A percentile compares a stretch with the other conserved stretches of the same genome.
Evolutionary conservation across 2,113 vertebrate species (phyloP).

Genomic region (Empidonax alnorum): DNA sequence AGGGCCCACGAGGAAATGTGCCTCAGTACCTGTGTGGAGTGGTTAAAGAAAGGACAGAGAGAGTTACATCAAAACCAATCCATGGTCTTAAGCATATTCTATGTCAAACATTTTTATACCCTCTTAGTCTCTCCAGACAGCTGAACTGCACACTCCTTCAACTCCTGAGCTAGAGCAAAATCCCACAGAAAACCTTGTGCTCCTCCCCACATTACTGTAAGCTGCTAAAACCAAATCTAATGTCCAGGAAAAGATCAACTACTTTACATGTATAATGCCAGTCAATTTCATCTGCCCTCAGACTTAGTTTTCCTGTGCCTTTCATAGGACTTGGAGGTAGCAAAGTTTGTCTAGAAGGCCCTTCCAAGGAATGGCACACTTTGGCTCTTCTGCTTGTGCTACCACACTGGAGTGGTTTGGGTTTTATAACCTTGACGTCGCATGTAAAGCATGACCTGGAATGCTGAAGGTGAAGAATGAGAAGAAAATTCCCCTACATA

Average conservation of each 20-base stretch:
- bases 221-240: not conserved
- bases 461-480: not conserved
- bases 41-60: not conserved
- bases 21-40: constrained; percentile 6
- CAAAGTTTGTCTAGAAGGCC: not conserved
- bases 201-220: not conserved
- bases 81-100: not conserved
- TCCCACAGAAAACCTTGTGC: not conserved
- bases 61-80: not conserved
- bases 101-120: not conserved
- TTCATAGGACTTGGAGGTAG: not conserved
- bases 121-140: not conserved
- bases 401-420: not conserved
- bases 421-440: not conserved
- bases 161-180: not conserved
- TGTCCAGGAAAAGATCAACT: not conserved
- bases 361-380: not conserved
- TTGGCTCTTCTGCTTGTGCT: not conserved
- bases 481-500: not conserved
- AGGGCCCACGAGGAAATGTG: not conserved
- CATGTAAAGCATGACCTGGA: not conserved
- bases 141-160: not conserved
- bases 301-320: not conserved
- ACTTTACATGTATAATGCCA: not conserved
- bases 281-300: not conserved